Evolutionary conservation across 1,140 invertebrate genomes (phyloP).

Genomic region (Dinothrombium tinctorium): DNA sequence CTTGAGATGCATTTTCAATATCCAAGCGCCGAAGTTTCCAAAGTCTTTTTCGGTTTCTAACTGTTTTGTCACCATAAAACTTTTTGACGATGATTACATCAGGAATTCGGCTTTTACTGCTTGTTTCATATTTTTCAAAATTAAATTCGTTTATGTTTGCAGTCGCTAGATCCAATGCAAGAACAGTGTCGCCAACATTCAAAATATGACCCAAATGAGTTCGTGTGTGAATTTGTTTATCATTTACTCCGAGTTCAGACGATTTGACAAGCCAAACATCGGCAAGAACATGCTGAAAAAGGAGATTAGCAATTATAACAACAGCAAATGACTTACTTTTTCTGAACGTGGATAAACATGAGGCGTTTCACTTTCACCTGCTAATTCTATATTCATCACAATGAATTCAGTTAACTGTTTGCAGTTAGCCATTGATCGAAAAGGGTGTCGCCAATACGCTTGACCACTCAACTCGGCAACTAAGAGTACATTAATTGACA

Average conservation of each 20-base stretch:
- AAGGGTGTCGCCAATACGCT: slow-evolving; percentile 63
- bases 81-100: slow-evolving; percentile 88
- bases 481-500: slow-evolving; percentile 20
- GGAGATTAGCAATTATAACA: not conserved
- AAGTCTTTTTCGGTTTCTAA: slow-evolving; percentile 41
- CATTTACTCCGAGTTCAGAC: slow-evolving; percentile 58
- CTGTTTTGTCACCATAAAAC: slow-evolving; percentile 44
- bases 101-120: slow-evolving; percentile 34
- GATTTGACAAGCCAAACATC: slow-evolving; percentile 81
- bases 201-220: slow-evolving; percentile 86
- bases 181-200: slow-evolving; percentile 68
- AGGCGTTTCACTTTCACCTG: slow-evolving; percentile 40
- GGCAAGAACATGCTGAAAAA: slow-evolving; percentile 48
- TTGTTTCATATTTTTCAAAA: slow-evolving; percentile 50
- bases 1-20: slow-evolving; percentile 28
- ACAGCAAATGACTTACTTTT: slow-evolving; percentile 8
- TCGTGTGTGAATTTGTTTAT: slow-evolving; percentile 54
- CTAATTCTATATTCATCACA: slow-evolving; percentile 78
- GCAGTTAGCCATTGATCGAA: slow-evolving; percentile 58
- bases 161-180: slow-evolving; percentile 70
- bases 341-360: slow-evolving; percentile 6
- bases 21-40: slow-evolving; percentile 77
- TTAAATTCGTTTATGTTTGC: slow-evolving; percentile 69
- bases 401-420: slow-evolving; percentile 78
- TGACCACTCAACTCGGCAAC: slow-evolving; percentile 60